Base-by-base conservation (phyloP, 2,888 invertebrate genomes). In the Apotomis betuletana region DNA sequence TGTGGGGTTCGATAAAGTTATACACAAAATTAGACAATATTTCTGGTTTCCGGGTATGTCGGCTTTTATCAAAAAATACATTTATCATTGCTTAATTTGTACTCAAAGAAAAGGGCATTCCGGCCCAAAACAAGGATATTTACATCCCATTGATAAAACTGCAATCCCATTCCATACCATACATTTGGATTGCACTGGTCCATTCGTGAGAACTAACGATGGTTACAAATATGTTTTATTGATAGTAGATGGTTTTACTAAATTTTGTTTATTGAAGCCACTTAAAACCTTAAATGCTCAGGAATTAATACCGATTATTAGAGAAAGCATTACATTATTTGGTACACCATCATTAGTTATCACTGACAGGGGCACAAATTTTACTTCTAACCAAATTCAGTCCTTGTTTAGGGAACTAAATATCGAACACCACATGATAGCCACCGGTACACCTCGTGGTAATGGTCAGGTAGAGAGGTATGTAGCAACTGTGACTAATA, bases 21-120 rank as follows among this genome's bases (percentile, higher is more conserved):
- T 86, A 4, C 63, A 78, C 9, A 74, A 76, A 62, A 64, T 87
- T 5, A 57, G 46, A 55, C 74, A 82, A 69, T 75, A 80, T 41
- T 90, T 87, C 76, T 90, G 86, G 85, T 89, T 90, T 67, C 82
- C 83, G 1, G 74, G 79, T 4, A 86, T 88, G 84, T 76, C 78
- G 55, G 67, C 76, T 0, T 87, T 84, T 67, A 82, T 87, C 0
- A 79, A 41, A n/a, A n/a, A n/a, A n/a, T n/a, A n/a, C n/a, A n/a
- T n/a, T n/a, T n/a, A n/a, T n/a, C n/a, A n/a, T n/a, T n/a, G n/a
- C n/a, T n/a, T n/a, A n/a, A n/a, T n/a, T n/a, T n/a, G n/a, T n/a
- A n/a, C n/a, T n/a, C n/a, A n/a, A n/a, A n/a, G n/a, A n/a, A n/a
- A n/a, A n/a, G n/a, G n/a, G n/a, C n/a, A n/a, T n/a, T n/a, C n/a